Evolutionary conservation across 1,140 invertebrate genomes (phyloP).

Genomic region (Phortica variegata): DNA sequence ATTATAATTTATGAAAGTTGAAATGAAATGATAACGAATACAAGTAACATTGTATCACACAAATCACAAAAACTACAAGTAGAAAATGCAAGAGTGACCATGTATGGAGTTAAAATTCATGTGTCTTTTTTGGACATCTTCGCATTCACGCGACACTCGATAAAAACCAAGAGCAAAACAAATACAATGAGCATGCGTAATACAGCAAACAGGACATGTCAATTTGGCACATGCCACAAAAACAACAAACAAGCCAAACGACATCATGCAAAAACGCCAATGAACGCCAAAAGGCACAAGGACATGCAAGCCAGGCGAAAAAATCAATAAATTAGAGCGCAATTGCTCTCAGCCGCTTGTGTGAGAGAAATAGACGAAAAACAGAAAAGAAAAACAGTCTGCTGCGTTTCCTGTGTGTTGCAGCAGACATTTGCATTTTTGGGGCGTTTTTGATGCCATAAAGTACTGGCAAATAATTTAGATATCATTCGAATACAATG

Average conservation of each 20-base stretch:
- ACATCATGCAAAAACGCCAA: conserved; percentile 21
- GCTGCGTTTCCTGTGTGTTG: conserved; percentile 34
- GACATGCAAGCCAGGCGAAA: conserved; percentile 30
- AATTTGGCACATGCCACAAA: not conserved
- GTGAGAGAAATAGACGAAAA: conserved; percentile 32
- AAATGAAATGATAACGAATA: too few relatives aligned
- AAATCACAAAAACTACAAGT: too few relatives aligned
- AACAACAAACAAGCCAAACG: conserved; percentile 1
- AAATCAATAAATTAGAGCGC: conserved; percentile 38
- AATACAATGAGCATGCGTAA: conserved; percentile 27
- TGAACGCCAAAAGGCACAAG: conserved; percentile 44
- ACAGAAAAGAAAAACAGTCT: too few relatives aligned
- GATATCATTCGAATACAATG: not conserved
- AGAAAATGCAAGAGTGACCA: too few relatives aligned
- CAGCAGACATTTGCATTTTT: not conserved
- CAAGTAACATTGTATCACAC: too few relatives aligned
- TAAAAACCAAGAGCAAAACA: conserved; percentile 10
- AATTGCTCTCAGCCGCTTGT: conserved; percentile 10
- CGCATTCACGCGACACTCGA: too few relatives aligned
- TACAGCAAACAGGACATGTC: conserved; percentile 36
- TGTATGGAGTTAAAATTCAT: too few relatives aligned
- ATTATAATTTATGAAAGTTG: too few relatives aligned
- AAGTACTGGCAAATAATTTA: not conserved
- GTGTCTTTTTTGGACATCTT: too few relatives aligned
- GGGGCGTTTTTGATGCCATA: not conserved